These are phyloP conservation scores for Kradibia gibbosae DNA, from an alignment of 1,140 invertebrate species.

Conservation along the genomic window DNA sequence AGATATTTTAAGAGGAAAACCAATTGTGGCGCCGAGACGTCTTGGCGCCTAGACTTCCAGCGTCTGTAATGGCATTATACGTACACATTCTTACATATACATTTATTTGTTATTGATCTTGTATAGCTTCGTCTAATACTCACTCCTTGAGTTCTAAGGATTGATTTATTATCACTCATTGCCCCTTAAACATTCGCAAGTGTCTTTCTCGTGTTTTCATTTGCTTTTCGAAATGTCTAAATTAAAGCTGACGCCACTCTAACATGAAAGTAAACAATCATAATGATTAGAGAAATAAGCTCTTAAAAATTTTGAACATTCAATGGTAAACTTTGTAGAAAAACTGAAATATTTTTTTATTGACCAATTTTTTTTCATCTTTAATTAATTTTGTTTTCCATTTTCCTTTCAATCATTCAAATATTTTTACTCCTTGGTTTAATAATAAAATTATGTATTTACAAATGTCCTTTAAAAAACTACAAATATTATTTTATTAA, in stretches of 20 bases:
- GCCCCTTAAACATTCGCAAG: not conserved
- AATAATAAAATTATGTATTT: too few relatives aligned
- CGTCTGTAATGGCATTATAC: not conserved
- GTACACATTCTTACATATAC: not conserved
- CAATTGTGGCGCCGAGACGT: conserved; percentile 54
- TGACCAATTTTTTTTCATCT: too few relatives aligned
- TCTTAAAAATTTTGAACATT: too few relatives aligned
- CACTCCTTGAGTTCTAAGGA: not conserved
- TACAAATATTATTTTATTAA: too few relatives aligned
- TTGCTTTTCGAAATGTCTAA: not conserved
- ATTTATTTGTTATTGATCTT: conserved; percentile 12
- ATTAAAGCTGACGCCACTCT: not conserved
- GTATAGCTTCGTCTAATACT: not conserved
- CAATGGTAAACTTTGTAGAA: too few relatives aligned
- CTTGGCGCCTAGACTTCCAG: conserved; percentile 53
- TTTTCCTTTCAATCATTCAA: too few relatives aligned
- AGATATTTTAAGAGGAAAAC: conserved; percentile 46
- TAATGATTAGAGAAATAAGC: too few relatives aligned
- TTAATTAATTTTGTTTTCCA: too few relatives aligned
- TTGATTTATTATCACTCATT: not conserved
- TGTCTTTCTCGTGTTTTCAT: not conserved
- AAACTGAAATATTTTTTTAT: too few relatives aligned
- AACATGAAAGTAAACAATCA: conserved; percentile 4
- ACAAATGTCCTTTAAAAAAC: too few relatives aligned
- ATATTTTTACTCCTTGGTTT: too few relatives aligned